Conservation (phyloP, 2,888 invertebrate genomes). For the Caenorhabditis angaria region DNA sequence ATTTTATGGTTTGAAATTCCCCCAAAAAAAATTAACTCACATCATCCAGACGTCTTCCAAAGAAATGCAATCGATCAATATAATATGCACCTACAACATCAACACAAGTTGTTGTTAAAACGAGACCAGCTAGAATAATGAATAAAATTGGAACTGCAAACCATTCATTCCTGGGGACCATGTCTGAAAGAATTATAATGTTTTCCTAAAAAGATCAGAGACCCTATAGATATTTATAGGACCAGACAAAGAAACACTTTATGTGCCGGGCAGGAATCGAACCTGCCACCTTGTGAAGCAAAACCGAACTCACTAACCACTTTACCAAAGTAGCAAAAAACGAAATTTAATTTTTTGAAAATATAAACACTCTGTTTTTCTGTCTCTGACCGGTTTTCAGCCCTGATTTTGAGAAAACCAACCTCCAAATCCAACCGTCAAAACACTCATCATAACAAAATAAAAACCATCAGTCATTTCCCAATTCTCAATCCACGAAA, state of each 20-base stretch:
- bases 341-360: too few species aligned
- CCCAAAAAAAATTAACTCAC: slow-evolving; percentile 30
- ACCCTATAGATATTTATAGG: too few species aligned
- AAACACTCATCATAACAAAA: slow-evolving; percentile 95
- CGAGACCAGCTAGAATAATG: slow-evolving; percentile 90
- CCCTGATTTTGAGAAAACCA: slow-evolving; percentile 6
- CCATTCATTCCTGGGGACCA: slow-evolving; percentile 80
- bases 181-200: slow-evolving; percentile 44
- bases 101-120: slow-evolving; percentile 94
- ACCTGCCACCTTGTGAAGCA: too few species aligned
- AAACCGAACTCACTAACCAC: too few species aligned
- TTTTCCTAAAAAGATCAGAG: background rate
- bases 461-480: slow-evolving; percentile 85
- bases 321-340: too few species aligned
- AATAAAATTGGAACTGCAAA: slow-evolving; percentile 89
- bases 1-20: background rate
- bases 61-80: slow-evolving; percentile 70
- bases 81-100: slow-evolving; percentile 85
- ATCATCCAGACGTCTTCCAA: slow-evolving; percentile 67
- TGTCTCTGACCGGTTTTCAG: too few species aligned
- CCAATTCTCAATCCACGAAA: slow-evolving; percentile 57
- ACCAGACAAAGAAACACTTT: too few species aligned
- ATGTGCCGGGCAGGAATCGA: too few species aligned
- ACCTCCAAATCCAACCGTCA: slow-evolving; percentile 85
- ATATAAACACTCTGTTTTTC: too few species aligned